A percentile compares a stretch with the other conserved stretches of the same genome.
These are phyloP conservation scores for Norana najaformis DNA, from an alignment of 2,888 invertebrate genomes.

Conservation along the genomic window DNA sequence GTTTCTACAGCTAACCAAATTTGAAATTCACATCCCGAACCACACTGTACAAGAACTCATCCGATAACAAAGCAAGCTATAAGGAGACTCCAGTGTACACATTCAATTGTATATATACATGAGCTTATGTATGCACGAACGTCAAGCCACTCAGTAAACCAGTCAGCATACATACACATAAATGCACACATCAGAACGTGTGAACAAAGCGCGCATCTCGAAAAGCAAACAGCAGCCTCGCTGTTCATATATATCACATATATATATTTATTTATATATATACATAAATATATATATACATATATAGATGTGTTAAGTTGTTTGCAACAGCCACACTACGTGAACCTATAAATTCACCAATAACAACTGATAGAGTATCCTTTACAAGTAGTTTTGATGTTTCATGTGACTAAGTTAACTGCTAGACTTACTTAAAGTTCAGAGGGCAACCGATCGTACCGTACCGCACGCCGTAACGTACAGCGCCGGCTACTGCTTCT, in stretches of 20 bases:
- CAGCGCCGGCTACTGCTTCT: neutral
- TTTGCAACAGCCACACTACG: neutral
- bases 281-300: neutral
- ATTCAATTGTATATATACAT: slow-evolving; percentile 1
- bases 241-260: neutral
- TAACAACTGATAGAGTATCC: neutral
- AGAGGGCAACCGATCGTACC: neutral
- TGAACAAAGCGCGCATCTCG: neutral
- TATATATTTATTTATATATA: neutral
- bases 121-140: slow-evolving; percentile 13
- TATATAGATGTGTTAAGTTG: slow-evolving; percentile 10
- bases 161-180: neutral
- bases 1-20: too few relatives aligned
- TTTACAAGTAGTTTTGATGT: neutral
- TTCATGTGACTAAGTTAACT: neutral
- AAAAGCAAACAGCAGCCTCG: neutral
- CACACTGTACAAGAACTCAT: neutral
- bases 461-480: neutral
- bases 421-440: neutral
- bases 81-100: neutral
- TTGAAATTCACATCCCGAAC: neutral
- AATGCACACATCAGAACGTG: neutral
- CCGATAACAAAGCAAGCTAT: neutral
- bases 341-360: neutral
- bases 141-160: neutral